Base-by-base conservation (phyloP, 2,113 vertebrate genomes). In the Phyllopteryx taeniolatus region DNA sequence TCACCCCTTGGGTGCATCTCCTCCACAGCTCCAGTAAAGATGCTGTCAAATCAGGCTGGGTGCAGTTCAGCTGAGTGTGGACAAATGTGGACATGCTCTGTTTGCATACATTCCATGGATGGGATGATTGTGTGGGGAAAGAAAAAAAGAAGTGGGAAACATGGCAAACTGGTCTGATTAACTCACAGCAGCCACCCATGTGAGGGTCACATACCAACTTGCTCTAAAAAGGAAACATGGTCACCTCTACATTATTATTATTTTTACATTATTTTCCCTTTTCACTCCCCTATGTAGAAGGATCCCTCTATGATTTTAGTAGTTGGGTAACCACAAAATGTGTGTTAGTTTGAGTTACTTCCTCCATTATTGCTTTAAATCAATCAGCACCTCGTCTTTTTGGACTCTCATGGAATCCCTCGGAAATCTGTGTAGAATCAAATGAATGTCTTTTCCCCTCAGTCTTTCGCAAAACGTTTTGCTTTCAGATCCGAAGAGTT, bases 21-120 rank as follows among this genome's bases (percentile, higher is more conserved):
- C 22, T 78, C 75, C 71, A 57, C 89, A 91, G 91, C 84, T 86
- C 89, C 81, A 86, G 81, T 88, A 87, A 89, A 79, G 91, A 91
- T 60, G 68, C 83, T 71, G 87, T 79, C 73, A 79, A 89, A 79
- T 71, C 92, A 61, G 92, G 87, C 83, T 93, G 92, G 92, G 92
- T 93, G 81, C 92, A 93, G 87, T 93, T 93, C 90, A 91, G 86
- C 64, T 86, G 83, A 87, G 71, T 72, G 14, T 70, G 10, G 70
- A 69, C 64, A 73, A 63, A 47, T 7, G 5, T 57, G 67, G 68
- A 70, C 73, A 73, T 80, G 73, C 85, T 88, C 83, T 70, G 75
- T 81, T 79, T 89, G 75, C 79, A 78, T 59, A 88, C 89, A 92
- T 92, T 92, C 91, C 90, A 67, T 22, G 79, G 83, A 83, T 77